These are phyloP conservation scores for Escarpia spicata DNA, from an alignment of 2,888 invertebrate genomes.

Conservation along the genomic window DNA sequence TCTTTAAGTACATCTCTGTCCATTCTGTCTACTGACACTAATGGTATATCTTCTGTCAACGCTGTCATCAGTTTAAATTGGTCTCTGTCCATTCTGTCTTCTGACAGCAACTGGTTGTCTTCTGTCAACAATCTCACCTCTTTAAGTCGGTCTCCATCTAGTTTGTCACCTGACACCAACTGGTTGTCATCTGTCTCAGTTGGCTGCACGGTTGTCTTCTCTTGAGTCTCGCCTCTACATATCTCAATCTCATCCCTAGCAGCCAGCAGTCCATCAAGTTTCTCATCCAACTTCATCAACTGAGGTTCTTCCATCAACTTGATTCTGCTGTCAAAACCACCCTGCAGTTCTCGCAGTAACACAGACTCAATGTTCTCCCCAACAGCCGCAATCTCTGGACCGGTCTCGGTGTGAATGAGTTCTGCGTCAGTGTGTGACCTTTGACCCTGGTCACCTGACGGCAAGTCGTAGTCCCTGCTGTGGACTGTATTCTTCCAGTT, in stretches of 20 bases:
- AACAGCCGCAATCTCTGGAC: background rate
- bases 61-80: background rate
- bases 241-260: background rate
- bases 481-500: background rate
- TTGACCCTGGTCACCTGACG: background rate
- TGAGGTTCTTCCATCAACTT: background rate
- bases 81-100: background rate
- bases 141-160: background rate
- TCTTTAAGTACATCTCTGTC: background rate
- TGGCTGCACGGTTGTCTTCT: background rate
- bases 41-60: background rate
- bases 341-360: conserved; percentile 20
- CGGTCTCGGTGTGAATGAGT: conserved; percentile 12
- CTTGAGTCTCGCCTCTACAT: background rate
- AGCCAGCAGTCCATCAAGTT: background rate
- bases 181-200: background rate
- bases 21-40: background rate
- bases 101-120: background rate
- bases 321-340: background rate
- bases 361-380: conserved; percentile 21
- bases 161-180: background rate
- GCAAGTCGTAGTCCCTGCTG: background rate
- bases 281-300: background rate
- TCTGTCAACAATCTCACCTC: background rate
- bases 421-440: background rate